Conservation (phyloP, 2,797 vertebrate species). For the Pyrocephalus nanus region DNA sequence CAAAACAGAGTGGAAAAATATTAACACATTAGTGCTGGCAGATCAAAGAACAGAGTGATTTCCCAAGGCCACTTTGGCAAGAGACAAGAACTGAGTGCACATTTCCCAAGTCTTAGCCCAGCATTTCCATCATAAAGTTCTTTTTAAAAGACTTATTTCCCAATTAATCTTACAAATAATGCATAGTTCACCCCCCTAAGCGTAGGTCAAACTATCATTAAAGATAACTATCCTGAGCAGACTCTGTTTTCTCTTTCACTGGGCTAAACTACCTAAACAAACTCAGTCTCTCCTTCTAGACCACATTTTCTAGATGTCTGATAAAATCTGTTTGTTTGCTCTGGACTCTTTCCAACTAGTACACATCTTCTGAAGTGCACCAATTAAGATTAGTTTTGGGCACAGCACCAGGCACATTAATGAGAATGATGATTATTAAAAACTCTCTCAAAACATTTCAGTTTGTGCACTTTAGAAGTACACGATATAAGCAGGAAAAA, state of each 20-base stretch:
- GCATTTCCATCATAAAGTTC: neutral
- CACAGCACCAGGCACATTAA: conserved; percentile 35
- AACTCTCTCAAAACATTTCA: conserved; percentile 19
- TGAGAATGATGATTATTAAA: conserved; percentile 23
- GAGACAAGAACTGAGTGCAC: neutral
- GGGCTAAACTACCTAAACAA: conserved; percentile 8
- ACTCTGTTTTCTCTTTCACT: neutral
- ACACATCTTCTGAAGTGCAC: conserved; percentile 50
- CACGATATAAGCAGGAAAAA: neutral
- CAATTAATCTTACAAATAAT: neutral
- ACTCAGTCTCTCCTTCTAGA: neutral
- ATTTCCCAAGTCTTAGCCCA: neutral
- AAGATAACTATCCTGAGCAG: neutral
- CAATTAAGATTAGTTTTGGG: conserved; percentile 55
- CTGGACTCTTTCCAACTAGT: conserved; percentile 16
- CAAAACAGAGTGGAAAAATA: conserved; percentile 46
- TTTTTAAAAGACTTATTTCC: neutral
- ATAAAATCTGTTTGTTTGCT: conserved; percentile 40
- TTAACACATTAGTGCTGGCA: neutral
- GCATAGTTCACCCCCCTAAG: neutral
- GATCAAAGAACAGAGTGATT: conserved; percentile 34
- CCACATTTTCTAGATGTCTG: conserved; percentile 29
- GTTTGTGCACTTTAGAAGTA: neutral
- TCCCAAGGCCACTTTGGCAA: neutral
- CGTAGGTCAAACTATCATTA: conserved; percentile 1